Evolutionary conservation across 53 echinoderm and acorn worm species (phyloP), one percentile per base, ranked within the genome.

Genomic region (Crossaster papposus): DNA sequence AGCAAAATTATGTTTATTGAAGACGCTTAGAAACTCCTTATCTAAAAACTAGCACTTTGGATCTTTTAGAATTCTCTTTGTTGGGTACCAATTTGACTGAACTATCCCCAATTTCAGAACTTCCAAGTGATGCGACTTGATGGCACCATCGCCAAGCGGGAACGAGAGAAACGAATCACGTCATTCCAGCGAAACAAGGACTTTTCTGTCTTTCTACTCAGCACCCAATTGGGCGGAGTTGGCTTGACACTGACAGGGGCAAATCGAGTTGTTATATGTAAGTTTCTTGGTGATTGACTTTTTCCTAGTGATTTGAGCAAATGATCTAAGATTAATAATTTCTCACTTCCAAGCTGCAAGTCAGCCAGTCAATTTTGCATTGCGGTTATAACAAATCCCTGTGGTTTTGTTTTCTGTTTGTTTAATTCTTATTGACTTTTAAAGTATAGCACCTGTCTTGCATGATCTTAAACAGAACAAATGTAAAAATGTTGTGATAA

Each of bases 191-290:
- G 65, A 58, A 91, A 94, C 86, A 22, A 80, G 10, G 92, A 93
- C 4, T 91, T 94, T 50, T 82, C 89, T 14, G 95, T 97, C 53
- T 97, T 97, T 51, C 95, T 97, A 32, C 95, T 97, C 22, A 97
- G 95, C 4, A 97, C 97, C 10, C 95, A 95, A 87, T 95, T 97
- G 15, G 97, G 97, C 0, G 97, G 97, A 15, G 97, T 97, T 0
- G 97, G 97, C 15, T 86, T 97, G 76, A 97, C 97, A 17, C 93
- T 97, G 44, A 97, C 97, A 3, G 97, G 95, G 1, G 97, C 97
- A 65, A 92, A 97, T 83, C 89, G 97, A 54, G 97, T 97, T 12
- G 97, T 97, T 78, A 95, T 97, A 34, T 96, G 97, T 97, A 81
- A 97, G 97, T 97, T 64, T 14, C 54, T 38, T 51, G 36, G 5